Percentiles rank a stretch among this genome's conserved stretches.
Conservation (phyloP, 2,888 invertebrate genomes). For the Rhagium mordax region DNA sequence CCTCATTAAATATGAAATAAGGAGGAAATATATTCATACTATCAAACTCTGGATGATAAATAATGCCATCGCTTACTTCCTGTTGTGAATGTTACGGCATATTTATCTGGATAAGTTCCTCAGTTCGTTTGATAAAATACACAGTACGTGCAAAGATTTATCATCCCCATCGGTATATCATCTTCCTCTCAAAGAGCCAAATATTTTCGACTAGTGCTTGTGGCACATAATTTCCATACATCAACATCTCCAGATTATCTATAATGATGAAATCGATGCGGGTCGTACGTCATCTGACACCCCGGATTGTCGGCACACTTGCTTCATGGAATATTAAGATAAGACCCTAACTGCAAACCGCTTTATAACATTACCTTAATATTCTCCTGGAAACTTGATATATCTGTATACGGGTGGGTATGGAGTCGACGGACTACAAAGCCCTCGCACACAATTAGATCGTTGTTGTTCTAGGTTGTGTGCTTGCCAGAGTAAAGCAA, state of each 20-base stretch:
- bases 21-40: background rate
- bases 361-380: conserved; percentile 13
- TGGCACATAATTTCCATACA: background rate
- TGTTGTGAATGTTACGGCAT: background rate
- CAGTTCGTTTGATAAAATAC: background rate
- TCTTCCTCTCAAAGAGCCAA: background rate
- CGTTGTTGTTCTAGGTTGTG: background rate
- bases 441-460: background rate
- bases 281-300: conserved; percentile 9
- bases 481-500: background rate
- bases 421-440: background rate
- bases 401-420: background rate
- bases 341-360: conserved; percentile 5
- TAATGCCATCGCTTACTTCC: background rate
- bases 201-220: background rate
- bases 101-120: background rate
- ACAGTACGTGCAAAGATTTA: background rate
- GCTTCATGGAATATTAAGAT: conserved; percentile 13
- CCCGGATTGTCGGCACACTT: background rate
- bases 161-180: background rate
- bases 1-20: background rate
- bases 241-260: conserved; percentile 1
- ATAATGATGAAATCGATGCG: background rate
- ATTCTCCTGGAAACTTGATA: conserved; percentile 7
- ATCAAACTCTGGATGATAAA: background rate